These are phyloP conservation scores for Thymelicus acteon DNA, from an alignment of 2,888 invertebrate species.

Conservation along the genomic window DNA sequence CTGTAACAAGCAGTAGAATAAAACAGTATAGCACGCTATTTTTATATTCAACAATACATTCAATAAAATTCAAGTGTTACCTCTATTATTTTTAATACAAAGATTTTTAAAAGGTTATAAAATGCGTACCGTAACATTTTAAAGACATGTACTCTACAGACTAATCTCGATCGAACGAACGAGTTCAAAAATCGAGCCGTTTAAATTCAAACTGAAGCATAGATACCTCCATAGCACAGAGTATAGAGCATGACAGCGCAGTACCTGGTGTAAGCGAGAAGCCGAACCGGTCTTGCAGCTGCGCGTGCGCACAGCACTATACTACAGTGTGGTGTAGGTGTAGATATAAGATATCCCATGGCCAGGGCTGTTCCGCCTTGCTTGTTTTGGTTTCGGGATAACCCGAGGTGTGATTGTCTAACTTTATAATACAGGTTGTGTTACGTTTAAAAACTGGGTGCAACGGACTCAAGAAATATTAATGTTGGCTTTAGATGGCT, in stretches of 20 bases:
- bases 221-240: slow-evolving; percentile 36
- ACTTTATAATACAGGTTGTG: slow-evolving; percentile 23
- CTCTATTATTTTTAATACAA: no score
- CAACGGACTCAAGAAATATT: neutral
- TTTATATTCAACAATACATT: no score
- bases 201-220: slow-evolving; percentile 30
- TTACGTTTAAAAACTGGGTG: slow-evolving; percentile 8
- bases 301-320: slow-evolving; percentile 63
- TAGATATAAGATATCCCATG: slow-evolving; percentile 41
- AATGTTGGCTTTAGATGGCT: neutral
- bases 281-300: slow-evolving; percentile 80
- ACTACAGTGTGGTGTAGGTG: slow-evolving; percentile 39
- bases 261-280: slow-evolving; percentile 67
- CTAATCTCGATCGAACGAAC: neutral
- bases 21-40: no score
- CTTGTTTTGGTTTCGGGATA: slow-evolving; percentile 30
- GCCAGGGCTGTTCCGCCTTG: slow-evolving; percentile 37
- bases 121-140: no score
- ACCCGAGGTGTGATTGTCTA: slow-evolving; percentile 25
- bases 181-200: slow-evolving; percentile 29
- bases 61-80: no score
- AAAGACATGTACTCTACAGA: no score
- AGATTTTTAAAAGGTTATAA: no score
- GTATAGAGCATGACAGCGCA: slow-evolving; percentile 57
- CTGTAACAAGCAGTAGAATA: no score